A percentile compares a stretch with the other conserved stretches of the same genome.
Conservation (phyloP, 2,113 vertebrate genomes). For the Chaetura pelagica region DNA sequence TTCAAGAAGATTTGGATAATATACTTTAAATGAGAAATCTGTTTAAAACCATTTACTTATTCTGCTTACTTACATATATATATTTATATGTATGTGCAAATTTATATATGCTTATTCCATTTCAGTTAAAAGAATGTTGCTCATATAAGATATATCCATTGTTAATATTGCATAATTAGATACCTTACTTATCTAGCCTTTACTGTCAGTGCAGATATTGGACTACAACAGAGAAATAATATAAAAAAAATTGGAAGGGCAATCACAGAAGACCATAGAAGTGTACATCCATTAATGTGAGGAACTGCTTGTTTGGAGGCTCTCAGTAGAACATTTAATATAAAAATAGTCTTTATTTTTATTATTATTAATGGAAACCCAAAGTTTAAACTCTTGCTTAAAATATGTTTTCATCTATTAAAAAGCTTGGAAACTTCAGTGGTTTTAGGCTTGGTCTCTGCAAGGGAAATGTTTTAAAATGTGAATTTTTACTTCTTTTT, state of each 20-base stretch:
- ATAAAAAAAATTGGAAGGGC: neutral
- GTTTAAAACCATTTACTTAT: neutral
- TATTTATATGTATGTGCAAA: neutral
- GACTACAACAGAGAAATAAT: neutral
- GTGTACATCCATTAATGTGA: neutral
- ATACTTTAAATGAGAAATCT: neutral
- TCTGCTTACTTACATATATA: neutral
- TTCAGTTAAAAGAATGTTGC: neutral
- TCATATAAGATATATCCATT: neutral
- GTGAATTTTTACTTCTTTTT: neutral
- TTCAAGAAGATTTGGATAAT: neutral
- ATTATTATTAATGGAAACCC: neutral
- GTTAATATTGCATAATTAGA: neutral
- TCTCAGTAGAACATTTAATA: neutral
- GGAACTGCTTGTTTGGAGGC: neutral
- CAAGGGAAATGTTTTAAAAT: neutral
- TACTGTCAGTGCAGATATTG: neutral
- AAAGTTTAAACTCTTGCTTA: neutral
- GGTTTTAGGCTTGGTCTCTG: neutral
- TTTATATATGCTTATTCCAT: neutral
- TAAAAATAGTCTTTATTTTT: neutral
- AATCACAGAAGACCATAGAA: neutral
- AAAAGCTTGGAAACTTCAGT: neutral
- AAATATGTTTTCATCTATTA: neutral
- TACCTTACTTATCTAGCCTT: neutral